phyloP scores from a whole-genome alignment of 1,140 invertebrate genomes.

The Tetramorium simillimum region DNA sequence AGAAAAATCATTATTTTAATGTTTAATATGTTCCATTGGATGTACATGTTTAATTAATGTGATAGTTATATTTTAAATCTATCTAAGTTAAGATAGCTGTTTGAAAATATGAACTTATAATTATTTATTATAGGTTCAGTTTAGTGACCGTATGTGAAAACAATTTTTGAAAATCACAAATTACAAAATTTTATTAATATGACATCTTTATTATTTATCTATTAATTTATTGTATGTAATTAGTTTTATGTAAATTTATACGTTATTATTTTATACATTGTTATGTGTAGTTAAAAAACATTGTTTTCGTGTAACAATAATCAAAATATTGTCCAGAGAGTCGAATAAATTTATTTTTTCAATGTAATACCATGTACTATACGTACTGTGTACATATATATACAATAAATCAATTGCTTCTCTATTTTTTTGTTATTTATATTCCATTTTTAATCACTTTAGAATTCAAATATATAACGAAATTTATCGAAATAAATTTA shows the following conservation, averaged over 20 bases:
- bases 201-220: neutral
- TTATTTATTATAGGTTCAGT: neutral
- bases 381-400: neutral
- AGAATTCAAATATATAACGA: neutral
- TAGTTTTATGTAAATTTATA: neutral
- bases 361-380: neutral
- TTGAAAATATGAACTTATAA: neutral
- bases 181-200: slow-evolving; percentile 1
- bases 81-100: neutral
- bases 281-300: neutral
- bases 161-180: neutral
- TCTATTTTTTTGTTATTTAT: slow-evolving; percentile 6
- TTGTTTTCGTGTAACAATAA: neutral
- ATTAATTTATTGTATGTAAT: neutral
- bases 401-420: slow-evolving; percentile 6
- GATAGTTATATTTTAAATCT: neutral
- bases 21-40: neutral
- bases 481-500: neutral
- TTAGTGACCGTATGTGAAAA: neutral
- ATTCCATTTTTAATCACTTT: neutral
- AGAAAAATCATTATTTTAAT: neutral
- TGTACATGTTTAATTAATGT: neutral
- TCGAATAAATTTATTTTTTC: neutral
- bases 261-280: neutral
- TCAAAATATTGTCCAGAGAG: neutral